phyloP scores from a whole-genome alignment of 2,113 vertebrate genomes.

The Osmerus eperlanus region DNA sequence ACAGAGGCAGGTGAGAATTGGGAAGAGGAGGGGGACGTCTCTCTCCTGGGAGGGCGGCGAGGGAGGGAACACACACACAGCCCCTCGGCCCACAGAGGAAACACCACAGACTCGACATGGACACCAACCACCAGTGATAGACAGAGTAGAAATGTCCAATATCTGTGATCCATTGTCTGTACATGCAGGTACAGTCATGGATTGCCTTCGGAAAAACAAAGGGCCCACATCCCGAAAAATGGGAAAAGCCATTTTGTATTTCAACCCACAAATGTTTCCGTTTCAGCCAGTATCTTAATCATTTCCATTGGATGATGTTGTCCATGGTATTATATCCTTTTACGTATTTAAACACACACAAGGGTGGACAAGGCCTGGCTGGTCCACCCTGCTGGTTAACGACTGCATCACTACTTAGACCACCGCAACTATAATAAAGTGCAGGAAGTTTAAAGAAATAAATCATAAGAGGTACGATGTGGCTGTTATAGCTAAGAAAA shows the following conservation, averaged over 20 bases:
- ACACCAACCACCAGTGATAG: neutral
- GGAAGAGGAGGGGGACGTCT: constrained; percentile 58
- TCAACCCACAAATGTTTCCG: constrained; percentile 34
- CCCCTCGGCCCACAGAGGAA: constrained; percentile 17
- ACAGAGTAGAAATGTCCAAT: neutral
- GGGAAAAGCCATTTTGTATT: constrained; percentile 23
- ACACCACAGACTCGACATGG: constrained; percentile 6
- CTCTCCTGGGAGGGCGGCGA: constrained; percentile 47
- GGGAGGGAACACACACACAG: constrained; percentile 33
- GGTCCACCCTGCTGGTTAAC: constrained; percentile 10
- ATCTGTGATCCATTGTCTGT: neutral
- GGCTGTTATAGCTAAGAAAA: no score
- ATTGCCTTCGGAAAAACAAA: neutral
- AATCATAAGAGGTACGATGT: no score
- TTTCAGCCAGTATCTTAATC: constrained; percentile 21
- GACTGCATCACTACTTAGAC: constrained; percentile 27
- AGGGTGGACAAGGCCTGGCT: constrained; percentile 17
- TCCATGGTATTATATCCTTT: constrained; percentile 40
- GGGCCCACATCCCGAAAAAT: neutral
- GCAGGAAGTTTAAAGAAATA: constrained; percentile 10
- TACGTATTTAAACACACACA: constrained; percentile 20
- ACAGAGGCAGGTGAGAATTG: constrained; percentile 74
- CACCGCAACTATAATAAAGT: constrained; percentile 23
- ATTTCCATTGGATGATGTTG: constrained; percentile 41
- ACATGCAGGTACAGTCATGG: neutral